A percentile compares a stretch with the other conserved stretches of the same genome.
These are phyloP conservation scores for Lacerta viridis DNA, from an alignment of 2,797 vertebrate genomes.

Conservation along the genomic window DNA sequence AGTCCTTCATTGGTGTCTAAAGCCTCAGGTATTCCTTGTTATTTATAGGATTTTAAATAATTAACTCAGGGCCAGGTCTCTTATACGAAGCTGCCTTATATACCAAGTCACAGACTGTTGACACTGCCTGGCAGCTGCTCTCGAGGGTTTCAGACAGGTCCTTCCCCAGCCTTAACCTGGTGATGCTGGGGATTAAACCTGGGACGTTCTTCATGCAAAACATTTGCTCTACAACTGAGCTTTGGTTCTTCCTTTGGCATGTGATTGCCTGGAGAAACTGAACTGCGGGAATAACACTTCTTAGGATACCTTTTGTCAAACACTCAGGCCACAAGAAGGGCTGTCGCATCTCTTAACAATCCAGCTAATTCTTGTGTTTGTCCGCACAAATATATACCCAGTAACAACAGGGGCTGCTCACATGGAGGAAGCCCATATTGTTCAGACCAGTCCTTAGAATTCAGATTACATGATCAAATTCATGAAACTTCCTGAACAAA, in stretches of 20 bases:
- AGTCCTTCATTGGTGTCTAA: constrained; percentile 69
- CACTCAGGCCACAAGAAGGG: background rate
- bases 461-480: constrained; percentile 84
- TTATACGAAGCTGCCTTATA: too few relatives aligned
- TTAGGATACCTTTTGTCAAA: background rate
- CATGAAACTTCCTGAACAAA: constrained; percentile 86
- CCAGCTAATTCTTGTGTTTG: background rate
- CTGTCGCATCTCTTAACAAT: background rate
- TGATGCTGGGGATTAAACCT: too few relatives aligned
- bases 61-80: constrained; percentile 74
- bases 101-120: too few relatives aligned
- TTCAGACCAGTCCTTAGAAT: constrained; percentile 70
- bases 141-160: too few relatives aligned
- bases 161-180: too few relatives aligned
- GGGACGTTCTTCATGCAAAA: too few relatives aligned
- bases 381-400: background rate
- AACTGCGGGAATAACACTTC: background rate
- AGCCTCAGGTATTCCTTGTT: constrained; percentile 80
- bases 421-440: background rate
- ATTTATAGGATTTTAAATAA: constrained; percentile 90
- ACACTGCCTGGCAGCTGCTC: too few relatives aligned
- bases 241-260: background rate
- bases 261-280: background rate
- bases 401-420: background rate
- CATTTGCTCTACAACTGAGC: too few relatives aligned